A percentile compares a stretch with the other conserved stretches of the same genome.
These are phyloP conservation scores for Lamprologus ornatipinnis DNA, from an alignment of 2,113 vertebrate genomes.

Conservation along the genomic window DNA sequence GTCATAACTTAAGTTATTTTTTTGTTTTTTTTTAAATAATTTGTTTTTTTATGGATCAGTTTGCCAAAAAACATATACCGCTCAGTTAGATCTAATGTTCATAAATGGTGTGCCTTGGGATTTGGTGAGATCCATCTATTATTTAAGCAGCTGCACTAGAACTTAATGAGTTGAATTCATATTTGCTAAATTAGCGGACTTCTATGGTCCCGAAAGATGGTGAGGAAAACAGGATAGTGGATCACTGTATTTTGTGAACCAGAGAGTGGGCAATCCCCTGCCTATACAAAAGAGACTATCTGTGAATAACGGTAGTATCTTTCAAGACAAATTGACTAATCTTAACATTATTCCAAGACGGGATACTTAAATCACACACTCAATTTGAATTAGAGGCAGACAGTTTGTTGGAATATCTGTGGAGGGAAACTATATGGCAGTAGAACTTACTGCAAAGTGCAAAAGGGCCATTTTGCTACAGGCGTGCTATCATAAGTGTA, in stretches of 20 bases:
- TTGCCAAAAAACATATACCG: fast-evolving
- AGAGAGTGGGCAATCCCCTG: neutral
- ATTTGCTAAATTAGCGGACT: neutral
- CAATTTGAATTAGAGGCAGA: neutral
- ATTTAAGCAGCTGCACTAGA: neutral
- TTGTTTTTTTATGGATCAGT: neutral
- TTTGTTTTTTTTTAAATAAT: neutral
- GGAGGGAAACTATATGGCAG: neutral
- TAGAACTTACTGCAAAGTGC: fast-evolving
- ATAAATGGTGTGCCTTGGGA: neutral
- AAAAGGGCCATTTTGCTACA: neutral
- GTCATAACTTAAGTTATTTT: fast-evolving
- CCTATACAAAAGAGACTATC: neutral
- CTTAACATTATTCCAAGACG: neutral
- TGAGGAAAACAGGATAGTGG: neutral
- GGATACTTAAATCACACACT: neutral
- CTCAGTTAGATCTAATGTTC: neutral
- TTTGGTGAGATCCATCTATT: neutral
- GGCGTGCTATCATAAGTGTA: neutral
- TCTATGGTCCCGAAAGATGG: neutral
- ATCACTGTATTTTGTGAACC: neutral
- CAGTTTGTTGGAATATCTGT: neutral
- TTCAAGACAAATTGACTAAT: neutral
- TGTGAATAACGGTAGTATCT: neutral
- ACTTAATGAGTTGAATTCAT: neutral